A percentile compares a stretch with the other conserved stretches of the same genome.
Evolutionary conservation across 37 sponge, comb jelly and placozoan genomes (phyloP).

Genomic region (Chondrilla cf. caribensis): DNA sequence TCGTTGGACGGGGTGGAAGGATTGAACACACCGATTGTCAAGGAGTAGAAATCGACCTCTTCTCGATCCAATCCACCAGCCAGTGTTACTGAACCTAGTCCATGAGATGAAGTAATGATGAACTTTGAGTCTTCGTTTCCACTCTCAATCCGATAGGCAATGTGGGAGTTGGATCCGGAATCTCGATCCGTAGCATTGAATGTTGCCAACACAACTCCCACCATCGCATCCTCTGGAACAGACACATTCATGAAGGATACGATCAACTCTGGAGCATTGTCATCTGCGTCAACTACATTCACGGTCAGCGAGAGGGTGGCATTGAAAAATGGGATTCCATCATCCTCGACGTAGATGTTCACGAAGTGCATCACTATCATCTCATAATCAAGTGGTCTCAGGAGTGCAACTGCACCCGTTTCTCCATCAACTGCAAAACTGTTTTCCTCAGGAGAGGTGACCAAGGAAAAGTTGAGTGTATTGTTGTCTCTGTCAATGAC

Average conservation of each 20-base stretch:
- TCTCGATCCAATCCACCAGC: conserved; percentile 51
- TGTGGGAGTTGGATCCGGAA: conserved; percentile 37
- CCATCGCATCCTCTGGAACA: conserved; percentile 38
- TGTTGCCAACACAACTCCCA: not conserved
- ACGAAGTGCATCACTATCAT: not conserved
- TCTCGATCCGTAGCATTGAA: conserved; percentile 49
- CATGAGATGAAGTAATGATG: not conserved
- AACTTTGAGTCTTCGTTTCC: conserved; percentile 19
- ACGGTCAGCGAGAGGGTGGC: conserved; percentile 27
- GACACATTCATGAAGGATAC: not conserved
- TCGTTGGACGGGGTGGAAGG: conserved; percentile 8
- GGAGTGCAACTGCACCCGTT: not conserved
- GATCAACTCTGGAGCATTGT: conserved; percentile 53
- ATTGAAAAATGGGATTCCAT: conserved; percentile 28
- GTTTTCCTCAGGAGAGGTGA: conserved; percentile 18
- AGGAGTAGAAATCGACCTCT: conserved; percentile 26
- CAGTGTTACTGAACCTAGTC: not conserved
- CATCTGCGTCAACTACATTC: conserved; percentile 56
- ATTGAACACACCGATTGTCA: conserved; percentile 22
- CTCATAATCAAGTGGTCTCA: conserved; percentile 46
- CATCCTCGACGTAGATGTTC: conserved; percentile 27
- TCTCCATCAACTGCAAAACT: conserved; percentile 28
- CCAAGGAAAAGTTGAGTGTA: conserved; percentile 24
- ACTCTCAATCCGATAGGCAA: conserved; percentile 36
- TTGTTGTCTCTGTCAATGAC: conserved; percentile 50